Base-by-base conservation (phyloP, 2,888 invertebrate genomes). In the Tenthredo amoena region DNA sequence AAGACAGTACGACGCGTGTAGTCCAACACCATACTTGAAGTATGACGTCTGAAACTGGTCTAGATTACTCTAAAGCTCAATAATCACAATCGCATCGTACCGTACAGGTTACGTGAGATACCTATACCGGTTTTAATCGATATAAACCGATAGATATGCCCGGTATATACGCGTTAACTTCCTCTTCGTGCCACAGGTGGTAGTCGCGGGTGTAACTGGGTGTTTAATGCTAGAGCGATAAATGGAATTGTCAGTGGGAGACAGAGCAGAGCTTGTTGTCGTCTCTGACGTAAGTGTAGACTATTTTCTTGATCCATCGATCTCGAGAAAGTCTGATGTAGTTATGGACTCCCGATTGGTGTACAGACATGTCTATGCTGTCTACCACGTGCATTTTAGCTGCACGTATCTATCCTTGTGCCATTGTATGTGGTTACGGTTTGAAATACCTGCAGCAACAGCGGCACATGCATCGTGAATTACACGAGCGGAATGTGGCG, bases 191-290 rank as follows among this genome's bases (percentile, higher is more conserved):
- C 83, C 47, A 83, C 83, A 83, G 68, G 83, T 83, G 83, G 83
- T 68, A 50, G 68, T 83, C 26, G 83, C 47, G 68, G 43, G 83
- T 34, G 83, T 83, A 21, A 81, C 40, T 37, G 62, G 40, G 40
- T 81, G 43, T 50, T 62, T 65, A 83, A 83, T n/a, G 83, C 47
- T 83, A 65, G 12, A 71, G 31, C 83, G 71, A 83, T 71, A 71
- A 83, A 83, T 83, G 83, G 83, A 31, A 68, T 71, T 83, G 83
- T 83, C 68, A 71, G 71, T 83, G 34, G 47, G n/a, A 83, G 83
- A 81, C 79, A 58, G n/a, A 58, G 79, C 31, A 37, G 58, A 26
- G 55, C 6, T 55, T n/a, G 55, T 81, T 62, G 81, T 81, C 62
- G 81, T 43, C 58, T 18, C 37, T 62, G 62, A 62, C 21, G 37